These are phyloP conservation scores for Eciton burchellii DNA, from an alignment of 1,140 invertebrate species.

Conservation along the genomic window DNA sequence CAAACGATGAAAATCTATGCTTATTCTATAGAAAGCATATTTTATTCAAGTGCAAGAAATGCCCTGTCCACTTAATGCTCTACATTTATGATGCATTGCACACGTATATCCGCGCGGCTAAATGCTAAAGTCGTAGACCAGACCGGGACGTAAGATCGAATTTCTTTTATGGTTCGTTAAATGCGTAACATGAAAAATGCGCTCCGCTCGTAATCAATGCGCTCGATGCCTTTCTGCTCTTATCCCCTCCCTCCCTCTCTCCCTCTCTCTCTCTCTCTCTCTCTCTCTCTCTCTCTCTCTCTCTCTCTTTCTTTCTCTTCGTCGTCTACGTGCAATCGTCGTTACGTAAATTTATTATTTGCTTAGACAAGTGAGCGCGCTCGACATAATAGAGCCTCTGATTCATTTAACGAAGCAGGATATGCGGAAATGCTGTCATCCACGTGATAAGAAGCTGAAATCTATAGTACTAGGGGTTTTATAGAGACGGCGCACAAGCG, in stretches of 20 bases:
- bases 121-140: slow-evolving; percentile 13
- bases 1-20: not conserved
- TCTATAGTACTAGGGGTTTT: not conserved
- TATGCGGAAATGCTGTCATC: slow-evolving; percentile 5
- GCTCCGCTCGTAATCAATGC: slow-evolving; percentile 1
- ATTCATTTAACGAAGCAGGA: slow-evolving; percentile 29
- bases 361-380: not conserved
- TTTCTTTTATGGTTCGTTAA: slow-evolving; percentile 49
- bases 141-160: slow-evolving; percentile 22
- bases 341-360: slow-evolving; percentile 44
- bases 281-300: not conserved
- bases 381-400: not conserved
- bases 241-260: not conserved
- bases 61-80: slow-evolving; percentile 29
- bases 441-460: not conserved
- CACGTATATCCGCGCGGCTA: not conserved
- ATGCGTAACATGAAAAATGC: slow-evolving; percentile 34
- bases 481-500: no score
- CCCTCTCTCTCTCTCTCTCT: not conserved
- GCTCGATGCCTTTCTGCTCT: no score
- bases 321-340: not conserved
- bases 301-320: not conserved
- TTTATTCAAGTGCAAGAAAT: not conserved
- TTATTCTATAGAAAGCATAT: slow-evolving; percentile 34
- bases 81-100: slow-evolving; percentile 11